Evolutionary conservation across 2,113 vertebrate species (phyloP).

Genomic region (Taurulus bubalis): DNA sequence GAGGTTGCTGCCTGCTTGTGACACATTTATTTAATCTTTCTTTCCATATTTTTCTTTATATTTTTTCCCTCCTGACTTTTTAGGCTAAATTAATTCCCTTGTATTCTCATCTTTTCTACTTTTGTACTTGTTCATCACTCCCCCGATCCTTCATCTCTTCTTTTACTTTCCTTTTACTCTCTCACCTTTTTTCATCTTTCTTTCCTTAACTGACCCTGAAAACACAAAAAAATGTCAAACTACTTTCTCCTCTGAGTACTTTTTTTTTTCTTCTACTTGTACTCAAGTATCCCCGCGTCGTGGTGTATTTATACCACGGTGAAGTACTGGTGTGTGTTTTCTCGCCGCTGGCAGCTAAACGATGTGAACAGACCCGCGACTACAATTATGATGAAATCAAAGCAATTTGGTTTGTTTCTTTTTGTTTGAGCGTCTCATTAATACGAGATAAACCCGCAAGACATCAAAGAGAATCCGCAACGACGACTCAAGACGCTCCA

Average conservation of each 20-base stretch:
- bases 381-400: slow-evolving; percentile 76
- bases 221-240: background rate
- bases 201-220: background rate
- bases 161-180: background rate
- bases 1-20: no score
- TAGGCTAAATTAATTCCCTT: background rate
- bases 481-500: slow-evolving; percentile 16
- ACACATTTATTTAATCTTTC: no score
- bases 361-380: slow-evolving; percentile 17
- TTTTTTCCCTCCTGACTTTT: no score
- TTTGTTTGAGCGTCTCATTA: slow-evolving; percentile 73
- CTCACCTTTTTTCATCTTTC: background rate
- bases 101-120: background rate
- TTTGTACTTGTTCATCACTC: background rate
- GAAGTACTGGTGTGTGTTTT: background rate
- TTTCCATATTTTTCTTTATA: no score
- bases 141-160: background rate
- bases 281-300: background rate
- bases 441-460: slow-evolving; percentile 56
- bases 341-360: slow-evolving; percentile 28
- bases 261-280: background rate
- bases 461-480: slow-evolving; percentile 79
- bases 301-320: background rate
- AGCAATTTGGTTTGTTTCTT: slow-evolving; percentile 67
- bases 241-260: background rate